Base-by-base conservation (phyloP, 2,797 vertebrate genomes). In the Muraenolepis orangiensis region DNA sequence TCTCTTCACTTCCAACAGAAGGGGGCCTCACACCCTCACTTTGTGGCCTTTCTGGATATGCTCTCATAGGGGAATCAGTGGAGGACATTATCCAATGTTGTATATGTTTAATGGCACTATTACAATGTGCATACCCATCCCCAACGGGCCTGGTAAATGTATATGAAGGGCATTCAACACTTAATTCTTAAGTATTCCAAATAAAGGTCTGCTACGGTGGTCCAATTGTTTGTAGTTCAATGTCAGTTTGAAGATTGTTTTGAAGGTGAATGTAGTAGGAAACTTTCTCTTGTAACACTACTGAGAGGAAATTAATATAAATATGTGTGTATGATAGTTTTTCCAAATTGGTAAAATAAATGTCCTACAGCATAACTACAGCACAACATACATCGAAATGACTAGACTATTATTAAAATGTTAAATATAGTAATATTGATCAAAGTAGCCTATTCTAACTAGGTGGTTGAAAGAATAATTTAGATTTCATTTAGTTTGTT, bases 21-120 rank as follows among this genome's bases (percentile, higher is more conserved):
- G 86, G 69, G 76, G 88, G 86, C 84, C 74, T 6, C 80, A 69
- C 26, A 82, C 29, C 42, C 69, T 78, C 7, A 84, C 57, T 46
- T 72, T 75, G 31, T 61, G 1, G 23, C 8, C 31, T 38, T 1
- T 38, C 18, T 57, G 20, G 20, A 57, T 23, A 7, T 23, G 51
- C 51, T 57, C 51, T 57, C 51, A 57, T 23, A 11, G 23, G n/a
- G 10, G 18, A 23, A 57, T 57, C n/a, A 57, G n/a, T 57, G 51
- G 20, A 57, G 51, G n/a, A 57, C n/a, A 57, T 57, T 57, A 11
- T 57, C n/a, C 51, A 57, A 57, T 23, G 51, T 16, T 42, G 40
- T 42, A 16, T 42, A 42, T 42, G 40, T 57, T 23, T 6, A 57
- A 57, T n/a, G 46, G 20, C 5, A 57, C 18, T 57, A 11, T 57